Conservation (phyloP, 2,797 vertebrate genomes). For the Urosaurus nigricauda region DNA sequence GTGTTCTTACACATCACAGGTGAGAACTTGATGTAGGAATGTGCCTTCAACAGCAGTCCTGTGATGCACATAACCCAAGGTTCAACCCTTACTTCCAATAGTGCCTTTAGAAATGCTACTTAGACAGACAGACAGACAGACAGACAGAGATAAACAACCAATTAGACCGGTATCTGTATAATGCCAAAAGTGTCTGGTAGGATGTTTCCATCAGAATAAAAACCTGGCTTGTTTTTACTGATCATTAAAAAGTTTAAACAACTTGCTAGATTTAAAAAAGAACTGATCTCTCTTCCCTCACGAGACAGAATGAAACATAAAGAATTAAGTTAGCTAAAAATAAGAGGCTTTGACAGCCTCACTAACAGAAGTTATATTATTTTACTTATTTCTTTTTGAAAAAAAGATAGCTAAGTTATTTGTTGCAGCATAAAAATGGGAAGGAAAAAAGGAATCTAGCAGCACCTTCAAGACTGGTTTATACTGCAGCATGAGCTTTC, state of each 20-base stretch:
- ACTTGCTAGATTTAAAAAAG: background rate
- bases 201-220: slow-evolving; percentile 1
- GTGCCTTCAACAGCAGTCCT: background rate
- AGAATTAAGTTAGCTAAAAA: background rate
- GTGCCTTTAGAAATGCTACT: background rate
- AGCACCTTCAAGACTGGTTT: too few species aligned
- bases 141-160: background rate
- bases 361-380: background rate
- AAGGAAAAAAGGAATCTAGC: too few species aligned
- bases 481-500: too few species aligned
- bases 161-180: background rate
- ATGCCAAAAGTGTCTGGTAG: background rate
- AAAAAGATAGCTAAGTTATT: too few species aligned
- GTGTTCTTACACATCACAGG: background rate
- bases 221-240: background rate
- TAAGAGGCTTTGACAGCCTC: background rate
- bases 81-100: background rate
- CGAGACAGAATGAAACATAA: background rate
- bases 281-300: background rate
- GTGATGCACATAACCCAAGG: background rate
- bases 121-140: too few species aligned
- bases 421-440: too few species aligned
- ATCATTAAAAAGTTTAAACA: background rate
- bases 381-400: too few species aligned
- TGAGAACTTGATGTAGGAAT: background rate